Conservation (phyloP, 2,113 vertebrate species). For the Otolemur garnettii region DNA sequence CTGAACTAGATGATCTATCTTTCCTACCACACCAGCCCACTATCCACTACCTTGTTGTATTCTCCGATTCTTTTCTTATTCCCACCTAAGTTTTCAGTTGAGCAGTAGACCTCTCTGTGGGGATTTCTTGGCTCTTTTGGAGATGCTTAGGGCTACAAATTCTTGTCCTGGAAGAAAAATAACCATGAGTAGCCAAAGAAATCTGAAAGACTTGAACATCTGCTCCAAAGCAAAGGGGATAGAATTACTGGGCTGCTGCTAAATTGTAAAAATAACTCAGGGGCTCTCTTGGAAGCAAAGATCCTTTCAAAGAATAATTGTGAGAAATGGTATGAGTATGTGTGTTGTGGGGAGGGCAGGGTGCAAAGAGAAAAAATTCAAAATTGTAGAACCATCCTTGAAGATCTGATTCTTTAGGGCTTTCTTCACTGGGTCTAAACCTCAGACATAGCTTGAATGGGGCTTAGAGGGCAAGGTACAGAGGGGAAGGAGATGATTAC, state of each 20-base stretch:
- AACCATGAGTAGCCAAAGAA: constrained; percentile 51
- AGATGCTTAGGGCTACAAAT: constrained; percentile 6
- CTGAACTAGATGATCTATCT: constrained; percentile 3
- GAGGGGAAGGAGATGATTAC: not conserved
- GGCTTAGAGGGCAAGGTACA: not conserved
- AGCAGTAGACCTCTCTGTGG: not conserved
- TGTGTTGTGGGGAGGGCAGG: not conserved
- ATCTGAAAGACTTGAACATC: constrained; percentile 70
- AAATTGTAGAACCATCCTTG: constrained; percentile 49
- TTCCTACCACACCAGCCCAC: not conserved
- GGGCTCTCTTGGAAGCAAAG: constrained; percentile 56
- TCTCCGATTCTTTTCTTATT: constrained; percentile 48
- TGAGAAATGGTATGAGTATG: constrained; percentile 57
- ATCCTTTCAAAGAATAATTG: constrained; percentile 75
- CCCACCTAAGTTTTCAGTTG: constrained; percentile 53
- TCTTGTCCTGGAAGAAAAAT: constrained; percentile 66
- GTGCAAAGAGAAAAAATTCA: constrained; percentile 30
- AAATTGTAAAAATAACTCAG: constrained; percentile 76
- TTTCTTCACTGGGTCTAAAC: not conserved
- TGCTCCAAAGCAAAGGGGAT: constrained; percentile 62
- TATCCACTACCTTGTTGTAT: not conserved
- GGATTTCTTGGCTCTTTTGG: constrained; percentile 13
- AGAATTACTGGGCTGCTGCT: constrained; percentile 65
- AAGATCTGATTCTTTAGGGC: constrained; percentile 47
- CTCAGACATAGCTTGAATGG: not conserved